Conservation (phyloP, 2,888 invertebrate genomes). For the Aquatica leii region DNA sequence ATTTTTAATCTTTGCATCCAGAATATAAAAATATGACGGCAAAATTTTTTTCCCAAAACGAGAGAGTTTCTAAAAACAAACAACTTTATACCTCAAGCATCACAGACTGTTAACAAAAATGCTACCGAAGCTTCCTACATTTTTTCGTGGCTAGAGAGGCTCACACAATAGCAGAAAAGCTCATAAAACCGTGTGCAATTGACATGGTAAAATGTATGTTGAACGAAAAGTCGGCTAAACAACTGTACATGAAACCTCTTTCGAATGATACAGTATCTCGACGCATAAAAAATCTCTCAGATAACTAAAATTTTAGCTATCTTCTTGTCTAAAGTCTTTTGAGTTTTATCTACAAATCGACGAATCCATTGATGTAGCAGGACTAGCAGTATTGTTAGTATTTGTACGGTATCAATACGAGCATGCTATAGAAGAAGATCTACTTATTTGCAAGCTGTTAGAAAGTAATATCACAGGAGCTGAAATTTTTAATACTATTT, state of each 20-base stretch:
- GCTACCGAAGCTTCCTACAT: slow-evolving; percentile 48
- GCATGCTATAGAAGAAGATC: slow-evolving; percentile 13
- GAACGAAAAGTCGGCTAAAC: slow-evolving; percentile 49
- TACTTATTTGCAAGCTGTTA: slow-evolving; percentile 1
- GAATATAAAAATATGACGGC: too few relatives aligned
- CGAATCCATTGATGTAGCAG: slow-evolving; percentile 13
- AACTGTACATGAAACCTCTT: slow-evolving; percentile 33
- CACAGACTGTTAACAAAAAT: slow-evolving; percentile 46
- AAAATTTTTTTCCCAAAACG: too few relatives aligned
- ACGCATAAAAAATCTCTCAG: too few relatives aligned
- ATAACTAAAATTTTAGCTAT: too few relatives aligned
- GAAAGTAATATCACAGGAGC: too few relatives aligned
- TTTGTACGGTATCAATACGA: slow-evolving; percentile 7
- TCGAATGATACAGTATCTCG: too few relatives aligned
- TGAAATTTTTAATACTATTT: too few relatives aligned
- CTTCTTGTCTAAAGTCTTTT: slow-evolving; percentile 33
- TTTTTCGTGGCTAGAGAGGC: slow-evolving; percentile 37
- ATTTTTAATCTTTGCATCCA: too few relatives aligned
- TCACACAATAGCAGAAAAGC: slow-evolving; percentile 49
- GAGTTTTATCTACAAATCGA: slow-evolving; percentile 10
- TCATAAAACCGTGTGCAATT: slow-evolving; percentile 41
- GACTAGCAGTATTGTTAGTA: slow-evolving; percentile 6
- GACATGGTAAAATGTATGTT: slow-evolving; percentile 47
- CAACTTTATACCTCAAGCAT: too few relatives aligned
- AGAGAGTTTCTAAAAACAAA: too few relatives aligned